Evolutionary conservation across 2,113 vertebrate species (phyloP).

Genomic region (Atrichornis clamosus): DNA sequence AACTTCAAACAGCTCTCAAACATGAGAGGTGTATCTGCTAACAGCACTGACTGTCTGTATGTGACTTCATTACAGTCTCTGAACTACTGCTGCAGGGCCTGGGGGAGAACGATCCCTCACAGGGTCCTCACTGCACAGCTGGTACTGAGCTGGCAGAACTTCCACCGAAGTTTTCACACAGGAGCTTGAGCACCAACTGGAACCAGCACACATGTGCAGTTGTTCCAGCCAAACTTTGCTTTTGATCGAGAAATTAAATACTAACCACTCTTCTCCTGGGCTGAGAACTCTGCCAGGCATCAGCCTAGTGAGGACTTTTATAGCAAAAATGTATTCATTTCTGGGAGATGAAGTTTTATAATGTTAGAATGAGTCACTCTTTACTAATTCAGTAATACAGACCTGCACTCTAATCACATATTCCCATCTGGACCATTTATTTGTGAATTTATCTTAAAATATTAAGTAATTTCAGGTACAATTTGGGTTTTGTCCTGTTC

Average conservation of each 20-base stretch:
- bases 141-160: neutral
- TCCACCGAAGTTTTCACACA: neutral
- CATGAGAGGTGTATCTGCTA: neutral
- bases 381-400: conserved; percentile 28
- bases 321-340: conserved; percentile 19
- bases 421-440: conserved; percentile 30
- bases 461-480: neutral
- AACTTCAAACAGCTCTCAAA: neutral
- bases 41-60: neutral
- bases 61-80: neutral
- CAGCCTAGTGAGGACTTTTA: neutral
- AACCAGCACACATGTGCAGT: neutral
- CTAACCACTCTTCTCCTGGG: neutral
- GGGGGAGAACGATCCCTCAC: neutral
- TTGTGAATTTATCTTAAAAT: conserved; percentile 29
- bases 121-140: neutral
- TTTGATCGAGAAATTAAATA: neutral
- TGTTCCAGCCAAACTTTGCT: neutral
- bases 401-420: neutral
- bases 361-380: conserved; percentile 33
- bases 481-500: neutral
- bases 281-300: neutral
- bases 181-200: neutral
- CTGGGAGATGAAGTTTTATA: neutral
- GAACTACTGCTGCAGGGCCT: neutral